Evolutionary conservation across 2,797 vertebrate genomes (phyloP), one percentile per base, ranked within the genome.

Genomic region (Iguana delicatissima): DNA sequence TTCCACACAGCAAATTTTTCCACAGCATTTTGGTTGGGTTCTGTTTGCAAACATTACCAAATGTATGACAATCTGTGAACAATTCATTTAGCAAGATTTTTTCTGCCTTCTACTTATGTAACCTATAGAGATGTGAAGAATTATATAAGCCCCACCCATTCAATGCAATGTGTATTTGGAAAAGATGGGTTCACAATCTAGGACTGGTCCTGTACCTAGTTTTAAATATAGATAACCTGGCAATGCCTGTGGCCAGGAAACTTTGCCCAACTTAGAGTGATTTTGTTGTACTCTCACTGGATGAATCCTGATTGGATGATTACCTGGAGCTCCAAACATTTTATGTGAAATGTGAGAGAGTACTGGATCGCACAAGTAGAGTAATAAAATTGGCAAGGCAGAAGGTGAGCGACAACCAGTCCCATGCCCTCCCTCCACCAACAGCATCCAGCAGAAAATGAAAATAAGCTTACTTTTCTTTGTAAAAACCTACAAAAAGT

Each of bases 21-120:
- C 55, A 38, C 38, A 0, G 0, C 35, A 7, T 52, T 42, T 0
- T 69, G 16, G 50, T n/a, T 29, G 38, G 26, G 5, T 29, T 67
- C 6, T 38, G 29, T 29, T 67, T 42, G 24, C 38, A 67, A 46
- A 84, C 82, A 46, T 84, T 24, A 24, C 1, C 76, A 79, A 22
- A 42, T 52, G 24, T 55, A 55, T 42, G 26, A 67, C 38, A 84
- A 32, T 46, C 82, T 8, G 26, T 50, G 62, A 64, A 84, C 35
- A 64, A 50, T 69, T 69, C 26, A 69, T 16, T 84, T 84, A 32
- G 26, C 26, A 46, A 84, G 38, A 46, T 69, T 6, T 46, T 32
- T 67, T 29, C 59, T 84, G 12, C 24, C 13, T 46, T 46, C 59
- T 67, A 42, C 42, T 26, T 7, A 79, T 13, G 13, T 29, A 59